Conservation (phyloP, 2,113 vertebrate genomes). For the Gnathonemus longibarbis region DNA sequence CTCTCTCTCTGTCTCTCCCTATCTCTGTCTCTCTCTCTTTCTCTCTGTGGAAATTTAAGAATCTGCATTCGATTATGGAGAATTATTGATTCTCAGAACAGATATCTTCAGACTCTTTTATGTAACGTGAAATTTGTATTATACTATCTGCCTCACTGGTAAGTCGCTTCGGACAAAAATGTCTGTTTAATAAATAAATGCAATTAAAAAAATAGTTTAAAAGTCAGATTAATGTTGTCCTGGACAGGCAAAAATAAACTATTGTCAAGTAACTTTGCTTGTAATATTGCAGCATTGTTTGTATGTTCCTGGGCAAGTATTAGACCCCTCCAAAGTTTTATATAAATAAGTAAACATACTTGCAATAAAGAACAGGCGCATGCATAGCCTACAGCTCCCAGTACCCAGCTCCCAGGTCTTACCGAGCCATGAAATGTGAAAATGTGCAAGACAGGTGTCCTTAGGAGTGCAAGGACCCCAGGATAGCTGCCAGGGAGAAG, state of each 20-base stretch:
- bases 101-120: neutral
- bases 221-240: neutral
- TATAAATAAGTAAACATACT: neutral
- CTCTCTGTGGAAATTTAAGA: neutral
- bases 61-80: neutral
- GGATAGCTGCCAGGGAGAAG: neutral
- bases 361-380: neutral
- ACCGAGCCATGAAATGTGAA: slow-evolving; percentile 3
- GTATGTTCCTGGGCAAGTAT: neutral
- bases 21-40: neutral
- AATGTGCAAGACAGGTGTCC: slow-evolving; percentile 9
- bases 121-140: neutral
- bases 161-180: neutral
- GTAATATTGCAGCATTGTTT: neutral
- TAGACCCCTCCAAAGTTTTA: neutral
- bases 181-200: neutral
- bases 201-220: no score
- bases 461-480: neutral
- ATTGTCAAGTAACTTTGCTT: neutral
- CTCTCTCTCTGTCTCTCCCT: neutral
- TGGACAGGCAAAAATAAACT: neutral
- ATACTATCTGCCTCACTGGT: neutral
- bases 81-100: slow-evolving; percentile 3
- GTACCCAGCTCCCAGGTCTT: neutral
- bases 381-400: neutral